Percentiles rank a stretch among this genome's conserved stretches.
phyloP scores from a whole-genome alignment of 2,888 invertebrate genomes.

The Pseudococcus viburni region DNA sequence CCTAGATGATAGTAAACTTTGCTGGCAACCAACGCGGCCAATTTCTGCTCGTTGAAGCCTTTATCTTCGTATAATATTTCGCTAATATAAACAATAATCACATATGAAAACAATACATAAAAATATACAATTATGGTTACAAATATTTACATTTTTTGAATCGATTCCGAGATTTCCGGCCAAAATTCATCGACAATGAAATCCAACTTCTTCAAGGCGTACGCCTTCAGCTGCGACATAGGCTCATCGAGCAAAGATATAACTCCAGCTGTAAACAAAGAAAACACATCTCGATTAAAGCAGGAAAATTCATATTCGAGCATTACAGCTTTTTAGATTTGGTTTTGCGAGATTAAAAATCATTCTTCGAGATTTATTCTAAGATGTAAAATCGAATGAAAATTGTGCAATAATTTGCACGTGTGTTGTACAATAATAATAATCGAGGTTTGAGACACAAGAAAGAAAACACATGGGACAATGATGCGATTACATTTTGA shows the following conservation, averaged over 20 bases:
- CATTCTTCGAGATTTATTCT: neutral
- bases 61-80: slow-evolving; percentile 97
- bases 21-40: slow-evolving; percentile 97
- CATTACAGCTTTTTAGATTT: too few species aligned
- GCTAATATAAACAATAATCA: slow-evolving; percentile 71
- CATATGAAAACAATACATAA: neutral
- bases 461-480: neutral
- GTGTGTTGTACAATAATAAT: neutral
- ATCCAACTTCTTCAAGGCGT: slow-evolving; percentile 93
- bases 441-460: neutral
- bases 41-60: slow-evolving; percentile 86
- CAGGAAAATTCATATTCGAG: too few species aligned
- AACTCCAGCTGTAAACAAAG: slow-evolving; percentile 81
- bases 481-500: neutral
- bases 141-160: slow-evolving; percentile 87
- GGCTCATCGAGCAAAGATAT: slow-evolving; percentile 96
- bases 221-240: slow-evolving; percentile 92
- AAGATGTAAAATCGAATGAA: neutral
- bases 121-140: neutral
- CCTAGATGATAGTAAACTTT: slow-evolving; percentile 99
- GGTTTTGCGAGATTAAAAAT: neutral
- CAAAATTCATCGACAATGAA: slow-evolving; percentile 97
- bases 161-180: slow-evolving; percentile 98
- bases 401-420: slow-evolving; percentile 8
- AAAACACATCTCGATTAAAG: neutral